Conservation (phyloP, 2,888 invertebrate species). For the Calliphora vomitoria region DNA sequence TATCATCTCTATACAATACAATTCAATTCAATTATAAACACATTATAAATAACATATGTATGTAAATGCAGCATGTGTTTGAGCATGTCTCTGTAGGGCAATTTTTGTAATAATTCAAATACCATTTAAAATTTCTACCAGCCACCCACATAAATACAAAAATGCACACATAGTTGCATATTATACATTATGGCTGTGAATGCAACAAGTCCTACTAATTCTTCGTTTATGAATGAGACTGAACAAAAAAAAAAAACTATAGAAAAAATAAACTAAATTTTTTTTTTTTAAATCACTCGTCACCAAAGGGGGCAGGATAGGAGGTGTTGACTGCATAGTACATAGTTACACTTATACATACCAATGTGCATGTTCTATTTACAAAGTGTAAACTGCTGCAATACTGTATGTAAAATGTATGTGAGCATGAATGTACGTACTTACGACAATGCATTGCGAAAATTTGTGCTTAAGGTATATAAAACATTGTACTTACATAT, state of each 20-base stretch:
- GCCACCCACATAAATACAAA: slow-evolving; percentile 16
- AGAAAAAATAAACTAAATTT: slow-evolving; percentile 36
- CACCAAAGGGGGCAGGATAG: slow-evolving; percentile 53
- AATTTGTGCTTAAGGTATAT: slow-evolving; percentile 8
- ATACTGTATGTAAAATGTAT: slow-evolving; percentile 6
- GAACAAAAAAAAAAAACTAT: background rate
- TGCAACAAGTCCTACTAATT: slow-evolving; percentile 70
- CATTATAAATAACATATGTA: slow-evolving; percentile 50
- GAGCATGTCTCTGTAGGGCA: slow-evolving; percentile 55
- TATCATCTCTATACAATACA: slow-evolving; percentile 39
- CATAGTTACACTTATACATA: background rate
- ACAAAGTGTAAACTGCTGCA: slow-evolving; percentile 32
- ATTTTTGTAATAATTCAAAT: slow-evolving; percentile 72
- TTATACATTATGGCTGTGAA: slow-evolving; percentile 25
- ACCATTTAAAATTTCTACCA: slow-evolving; percentile 42
- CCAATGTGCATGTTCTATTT: slow-evolving; percentile 19
- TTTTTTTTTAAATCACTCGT: slow-evolving; percentile 66
- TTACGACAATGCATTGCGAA: slow-evolving; percentile 29
- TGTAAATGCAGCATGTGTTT: slow-evolving; percentile 51
- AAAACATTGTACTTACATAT: slow-evolving; percentile 20
- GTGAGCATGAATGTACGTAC: background rate
- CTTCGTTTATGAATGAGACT: slow-evolving; percentile 55
- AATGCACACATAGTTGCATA: background rate
- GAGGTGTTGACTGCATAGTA: slow-evolving; percentile 23
- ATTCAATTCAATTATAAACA: slow-evolving; percentile 63